Percentiles rank a stretch among this genome's conserved stretches.
These are phyloP conservation scores for Saguinus imperator DNA, from an alignment of 2,113 vertebrate genomes.

Conservation along the genomic window DNA sequence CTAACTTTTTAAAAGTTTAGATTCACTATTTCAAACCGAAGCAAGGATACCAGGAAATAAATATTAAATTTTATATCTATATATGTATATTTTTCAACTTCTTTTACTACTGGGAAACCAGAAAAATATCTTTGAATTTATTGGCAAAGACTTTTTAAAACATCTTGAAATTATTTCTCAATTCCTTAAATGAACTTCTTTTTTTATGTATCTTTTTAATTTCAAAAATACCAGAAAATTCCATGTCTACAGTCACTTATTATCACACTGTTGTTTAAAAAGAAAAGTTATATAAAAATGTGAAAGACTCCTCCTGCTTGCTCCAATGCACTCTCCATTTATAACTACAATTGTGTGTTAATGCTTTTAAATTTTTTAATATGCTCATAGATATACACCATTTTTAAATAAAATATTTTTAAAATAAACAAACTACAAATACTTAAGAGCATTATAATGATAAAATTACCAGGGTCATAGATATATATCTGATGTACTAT, in stretches of 20 bases:
- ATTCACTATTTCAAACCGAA: neutral
- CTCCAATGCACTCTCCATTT: neutral
- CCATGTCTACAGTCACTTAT: neutral
- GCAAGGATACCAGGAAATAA: neutral
- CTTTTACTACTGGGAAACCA: neutral
- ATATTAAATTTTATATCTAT: neutral
- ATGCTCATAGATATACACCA: neutral
- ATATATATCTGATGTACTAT: neutral
- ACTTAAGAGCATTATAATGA: neutral
- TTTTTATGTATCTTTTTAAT: slow-evolving; percentile 10
- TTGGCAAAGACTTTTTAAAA: slow-evolving; percentile 11
- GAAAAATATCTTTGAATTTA: neutral
- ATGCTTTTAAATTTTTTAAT: neutral
- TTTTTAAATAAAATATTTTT: slow-evolving; percentile 23
- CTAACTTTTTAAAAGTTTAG: neutral
- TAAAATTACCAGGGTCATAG: neutral
- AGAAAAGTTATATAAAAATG: neutral
- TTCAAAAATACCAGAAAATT: slow-evolving; percentile 2
- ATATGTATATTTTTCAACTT: neutral
- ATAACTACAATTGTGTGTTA: neutral
- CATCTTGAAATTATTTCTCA: neutral
- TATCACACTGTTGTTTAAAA: neutral
- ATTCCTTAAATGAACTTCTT: neutral
- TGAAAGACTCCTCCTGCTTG: neutral
- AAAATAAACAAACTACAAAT: neutral